Percentiles rank a stretch among this genome's conserved stretches.
These are phyloP conservation scores for Mythimna vitellina DNA, from an alignment of 2,888 invertebrate genomes.

Conservation along the genomic window DNA sequence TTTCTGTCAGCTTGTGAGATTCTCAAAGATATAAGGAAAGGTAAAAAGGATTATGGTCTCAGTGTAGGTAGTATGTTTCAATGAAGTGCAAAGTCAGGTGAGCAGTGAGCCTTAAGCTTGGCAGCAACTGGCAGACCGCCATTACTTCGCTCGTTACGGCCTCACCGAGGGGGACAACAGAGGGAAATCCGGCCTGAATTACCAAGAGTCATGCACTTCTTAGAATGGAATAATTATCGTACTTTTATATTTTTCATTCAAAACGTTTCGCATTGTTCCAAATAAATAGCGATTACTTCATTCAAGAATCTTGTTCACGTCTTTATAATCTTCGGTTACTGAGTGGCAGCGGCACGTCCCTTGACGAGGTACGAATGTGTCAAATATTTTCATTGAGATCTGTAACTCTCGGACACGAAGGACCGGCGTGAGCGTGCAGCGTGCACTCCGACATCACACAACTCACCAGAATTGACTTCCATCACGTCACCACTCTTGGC, in stretches of 20 bases:
- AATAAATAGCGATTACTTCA: constrained; percentile 46
- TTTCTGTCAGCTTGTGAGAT: neutral
- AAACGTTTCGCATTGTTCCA: constrained; percentile 31
- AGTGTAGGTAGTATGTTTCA: constrained; percentile 23
- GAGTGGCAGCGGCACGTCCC: constrained; percentile 10
- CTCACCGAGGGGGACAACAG: constrained; percentile 40
- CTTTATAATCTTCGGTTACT: constrained; percentile 12
- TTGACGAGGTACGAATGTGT: constrained; percentile 17
- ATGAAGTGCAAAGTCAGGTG: constrained; percentile 40
- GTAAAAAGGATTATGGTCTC: constrained; percentile 9
- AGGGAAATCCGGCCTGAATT: constrained; percentile 59
- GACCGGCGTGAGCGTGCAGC: constrained; percentile 17
- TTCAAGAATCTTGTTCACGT: constrained; percentile 39
- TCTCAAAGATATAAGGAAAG: neutral
- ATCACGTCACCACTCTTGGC: constrained; percentile 53
- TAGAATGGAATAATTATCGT: constrained; percentile 16
- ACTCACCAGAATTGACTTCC: constrained; percentile 40
- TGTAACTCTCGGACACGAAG: constrained; percentile 14
- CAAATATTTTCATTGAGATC: constrained; percentile 28
- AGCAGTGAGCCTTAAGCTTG: constrained; percentile 28
- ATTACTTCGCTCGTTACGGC: constrained; percentile 41
- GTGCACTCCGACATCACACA: constrained; percentile 18
- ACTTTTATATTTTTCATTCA: constrained; percentile 33
- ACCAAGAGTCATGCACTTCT: constrained; percentile 27
- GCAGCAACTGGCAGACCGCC: constrained; percentile 51